Evolutionary conservation across 2,888 invertebrate species (phyloP).

Genomic region (Dorcus parallelipipedus): DNA sequence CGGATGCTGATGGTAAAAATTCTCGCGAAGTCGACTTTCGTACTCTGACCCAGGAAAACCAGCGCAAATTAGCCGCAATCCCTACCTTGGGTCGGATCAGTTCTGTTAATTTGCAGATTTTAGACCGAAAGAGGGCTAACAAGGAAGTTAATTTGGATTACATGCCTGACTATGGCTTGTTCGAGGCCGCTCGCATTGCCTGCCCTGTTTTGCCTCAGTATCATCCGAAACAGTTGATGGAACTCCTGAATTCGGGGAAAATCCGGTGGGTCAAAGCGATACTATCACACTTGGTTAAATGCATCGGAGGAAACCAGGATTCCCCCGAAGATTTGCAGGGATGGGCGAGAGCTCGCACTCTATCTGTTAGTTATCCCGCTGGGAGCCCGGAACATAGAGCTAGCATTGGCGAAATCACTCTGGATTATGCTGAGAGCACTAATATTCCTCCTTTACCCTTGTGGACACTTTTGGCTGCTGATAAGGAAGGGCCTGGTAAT

Average conservation of each 20-base stretch:
- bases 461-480: conserved; percentile 93
- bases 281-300: conserved; percentile 91
- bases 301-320: conserved; percentile 53
- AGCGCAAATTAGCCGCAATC: conserved; percentile 64
- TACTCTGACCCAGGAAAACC: conserved; percentile 65
- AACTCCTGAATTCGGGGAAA: conserved; percentile 95
- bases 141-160: conserved; percentile 62
- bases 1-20: conserved; percentile 61
- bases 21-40: conserved; percentile 68
- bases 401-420: conserved; percentile 82
- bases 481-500: conserved; percentile 71
- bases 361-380: conserved; percentile 82
- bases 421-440: conserved; percentile 93
- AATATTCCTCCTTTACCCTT: conserved; percentile 97
- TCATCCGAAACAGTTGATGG: conserved; percentile 98
- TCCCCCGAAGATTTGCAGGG: conserved; percentile 50
- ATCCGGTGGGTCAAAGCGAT: conserved; percentile 98
- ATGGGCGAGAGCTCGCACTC: conserved; percentile 85
- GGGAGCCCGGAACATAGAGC: conserved; percentile 78
- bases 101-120: conserved; percentile 76
- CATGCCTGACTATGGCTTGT: conserved; percentile 91
- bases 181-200: conserved; percentile 95
- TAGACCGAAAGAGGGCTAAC: conserved; percentile 63
- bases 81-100: conserved; percentile 80
- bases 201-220: conserved; percentile 98